Conservation (phyloP, 1,140 invertebrate genomes). For the Macrocentrus cingulum region DNA sequence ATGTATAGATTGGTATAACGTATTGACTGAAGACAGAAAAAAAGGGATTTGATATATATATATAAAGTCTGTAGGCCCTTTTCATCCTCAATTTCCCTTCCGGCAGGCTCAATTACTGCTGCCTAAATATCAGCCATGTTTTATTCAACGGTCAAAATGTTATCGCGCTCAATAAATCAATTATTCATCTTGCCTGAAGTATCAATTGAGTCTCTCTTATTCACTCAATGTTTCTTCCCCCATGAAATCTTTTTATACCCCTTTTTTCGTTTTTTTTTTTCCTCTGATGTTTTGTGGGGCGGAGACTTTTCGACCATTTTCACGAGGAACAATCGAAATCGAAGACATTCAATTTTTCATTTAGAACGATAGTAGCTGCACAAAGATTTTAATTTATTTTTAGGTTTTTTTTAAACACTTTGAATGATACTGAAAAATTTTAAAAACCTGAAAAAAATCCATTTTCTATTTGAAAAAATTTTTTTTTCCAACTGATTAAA, state of each 20-base stretch:
- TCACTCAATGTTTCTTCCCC: not conserved
- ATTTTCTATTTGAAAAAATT: no score
- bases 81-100: not conserved
- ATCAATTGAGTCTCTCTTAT: conserved; percentile 10
- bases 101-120: not conserved
- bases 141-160: conserved; percentile 9
- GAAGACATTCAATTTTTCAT: conserved; percentile 42
- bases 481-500: no score
- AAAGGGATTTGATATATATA: not conserved
- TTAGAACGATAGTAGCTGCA: no score
- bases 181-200: not conserved
- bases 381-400: no score
- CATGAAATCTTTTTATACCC: conserved; percentile 7
- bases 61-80: not conserved
- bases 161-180: not conserved
- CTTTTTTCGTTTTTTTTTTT: conserved; percentile 12
- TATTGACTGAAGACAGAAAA: conserved; percentile 5
- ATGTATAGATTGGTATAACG: conserved; percentile 7
- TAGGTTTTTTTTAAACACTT: no score
- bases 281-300: not conserved
- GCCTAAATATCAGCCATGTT: not conserved
- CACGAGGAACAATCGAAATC: conserved; percentile 32
- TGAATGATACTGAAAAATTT: no score
- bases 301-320: conserved; percentile 14
- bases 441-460: no score